These are phyloP conservation scores for Menidia menidia DNA, from an alignment of 2,797 vertebrate species.

Conservation along the genomic window DNA sequence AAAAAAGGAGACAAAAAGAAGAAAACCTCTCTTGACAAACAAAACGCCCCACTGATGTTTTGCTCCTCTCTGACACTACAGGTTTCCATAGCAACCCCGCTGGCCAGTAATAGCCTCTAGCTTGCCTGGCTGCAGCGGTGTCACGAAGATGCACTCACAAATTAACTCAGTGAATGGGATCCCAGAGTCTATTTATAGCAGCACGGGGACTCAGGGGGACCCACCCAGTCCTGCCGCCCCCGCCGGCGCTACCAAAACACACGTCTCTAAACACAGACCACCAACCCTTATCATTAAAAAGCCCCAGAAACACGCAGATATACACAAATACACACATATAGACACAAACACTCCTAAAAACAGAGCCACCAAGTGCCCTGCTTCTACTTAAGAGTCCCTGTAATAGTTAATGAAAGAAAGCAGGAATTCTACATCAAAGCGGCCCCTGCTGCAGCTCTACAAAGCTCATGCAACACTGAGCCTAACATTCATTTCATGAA, in stretches of 20 bases:
- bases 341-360: conserved; percentile 31
- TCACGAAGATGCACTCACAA: conserved; percentile 48
- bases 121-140: conserved; percentile 66
- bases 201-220: conserved; percentile 44
- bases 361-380: conserved; percentile 37
- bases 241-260: conserved; percentile 48
- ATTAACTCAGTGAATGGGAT: conserved; percentile 70
- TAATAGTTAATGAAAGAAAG: conserved; percentile 58
- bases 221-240: conserved; percentile 50
- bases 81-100: conserved; percentile 88
- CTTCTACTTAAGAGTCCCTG: conserved; percentile 61
- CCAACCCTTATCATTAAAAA: conserved; percentile 48
- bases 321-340: conserved; percentile 14
- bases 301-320: conserved; percentile 14
- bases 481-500: background rate
- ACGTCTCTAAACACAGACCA: conserved; percentile 42
- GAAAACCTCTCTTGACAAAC: conserved; percentile 79
- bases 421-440: conserved; percentile 50
- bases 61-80: conserved; percentile 83
- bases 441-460: conserved; percentile 25
- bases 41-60: conserved; percentile 83
- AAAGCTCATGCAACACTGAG: conserved; percentile 11
- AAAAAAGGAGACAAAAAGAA: conserved; percentile 22
- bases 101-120: conserved; percentile 81
- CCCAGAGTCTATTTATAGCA: conserved; percentile 73